phyloP scores from a whole-genome alignment of 1,140 invertebrate genomes.

The Eurosta solidaginis region DNA sequence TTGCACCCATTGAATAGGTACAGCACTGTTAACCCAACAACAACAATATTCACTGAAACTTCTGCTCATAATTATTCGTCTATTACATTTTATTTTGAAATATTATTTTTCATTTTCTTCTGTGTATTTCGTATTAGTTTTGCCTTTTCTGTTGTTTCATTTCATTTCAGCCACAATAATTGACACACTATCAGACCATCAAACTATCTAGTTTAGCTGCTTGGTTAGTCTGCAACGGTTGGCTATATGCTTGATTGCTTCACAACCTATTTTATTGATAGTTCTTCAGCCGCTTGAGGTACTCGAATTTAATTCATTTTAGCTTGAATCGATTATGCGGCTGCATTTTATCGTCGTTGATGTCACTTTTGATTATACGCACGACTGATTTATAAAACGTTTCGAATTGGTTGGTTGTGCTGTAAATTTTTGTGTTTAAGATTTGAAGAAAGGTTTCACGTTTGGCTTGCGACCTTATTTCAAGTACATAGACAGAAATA shows the following conservation, averaged over 20 bases:
- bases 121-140: neutral
- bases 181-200: constrained; percentile 9
- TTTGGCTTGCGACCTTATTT: too few species aligned
- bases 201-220: constrained; percentile 22
- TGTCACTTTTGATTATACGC: constrained; percentile 23
- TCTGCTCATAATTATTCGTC: too few species aligned
- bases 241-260: neutral
- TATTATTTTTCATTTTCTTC: constrained; percentile 18
- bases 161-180: constrained; percentile 13
- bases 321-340: constrained; percentile 18
- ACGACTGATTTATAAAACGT: neutral
- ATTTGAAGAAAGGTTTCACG: neutral
- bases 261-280: neutral
- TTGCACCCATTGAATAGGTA: too few species aligned
- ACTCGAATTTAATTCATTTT: constrained; percentile 27
- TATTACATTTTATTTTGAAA: neutral
- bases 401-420: constrained; percentile 7
- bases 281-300: neutral
- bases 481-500: too few species aligned
- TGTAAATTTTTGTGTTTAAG: neutral
- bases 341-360: neutral
- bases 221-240: constrained; percentile 21
- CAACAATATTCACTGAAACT: too few species aligned
- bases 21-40: too few species aligned
- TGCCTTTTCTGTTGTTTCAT: constrained; percentile 14